Evolutionary conservation across 2,888 invertebrate species (phyloP), one percentile per base, ranked within the genome.

Genomic region (Nephrotoma appendiculata): DNA sequence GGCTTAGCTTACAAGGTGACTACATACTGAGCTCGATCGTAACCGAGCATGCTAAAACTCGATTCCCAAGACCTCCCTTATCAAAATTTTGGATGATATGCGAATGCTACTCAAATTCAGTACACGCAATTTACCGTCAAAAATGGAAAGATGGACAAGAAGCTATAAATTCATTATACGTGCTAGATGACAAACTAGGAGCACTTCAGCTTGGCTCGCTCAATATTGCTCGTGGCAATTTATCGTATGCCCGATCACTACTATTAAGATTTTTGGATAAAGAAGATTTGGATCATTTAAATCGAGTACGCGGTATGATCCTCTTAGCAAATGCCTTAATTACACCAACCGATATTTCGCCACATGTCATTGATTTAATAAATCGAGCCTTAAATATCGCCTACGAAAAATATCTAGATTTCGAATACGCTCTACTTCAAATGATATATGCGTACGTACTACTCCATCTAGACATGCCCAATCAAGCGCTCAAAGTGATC

Each of bases 361-460:
- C 94, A 88, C 93, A 94, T 89, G 93, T 93, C 86, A 91, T 93
- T 86, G 92, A 94, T 88, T 94, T 93, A 87, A 92, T 95, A 86
- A 94, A 95, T 89, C 94, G 94, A 88, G 96, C 96, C 4, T 92
- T 97, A n/a, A 94, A 95, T 19, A 92, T 96, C 87, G 95, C 96
- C 0, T 93, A 94, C 88, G 94, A 94, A 71, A 95, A 96, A 89
- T 95, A 96, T 90, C 92, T 97, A 89, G 95, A 96, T 88, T 96
- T 96, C 90, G 94, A 96, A 88, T 94, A 94, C 85, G 95, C 96
- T 0, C 90, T 96, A 43, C 94, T 95, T 4, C 95, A 96, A 89
- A 94, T 97, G 92, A 95, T 97, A 89, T 93, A 97, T 86, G 97
- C 97, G 0, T 95, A 96, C 90, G 93, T 96, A 11, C 93, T 97